A percentile compares a stretch with the other conserved stretches of the same genome.
Evolutionary conservation across 2,797 vertebrate genomes (phyloP).

Genomic region (Syndactyla subalaris): DNA sequence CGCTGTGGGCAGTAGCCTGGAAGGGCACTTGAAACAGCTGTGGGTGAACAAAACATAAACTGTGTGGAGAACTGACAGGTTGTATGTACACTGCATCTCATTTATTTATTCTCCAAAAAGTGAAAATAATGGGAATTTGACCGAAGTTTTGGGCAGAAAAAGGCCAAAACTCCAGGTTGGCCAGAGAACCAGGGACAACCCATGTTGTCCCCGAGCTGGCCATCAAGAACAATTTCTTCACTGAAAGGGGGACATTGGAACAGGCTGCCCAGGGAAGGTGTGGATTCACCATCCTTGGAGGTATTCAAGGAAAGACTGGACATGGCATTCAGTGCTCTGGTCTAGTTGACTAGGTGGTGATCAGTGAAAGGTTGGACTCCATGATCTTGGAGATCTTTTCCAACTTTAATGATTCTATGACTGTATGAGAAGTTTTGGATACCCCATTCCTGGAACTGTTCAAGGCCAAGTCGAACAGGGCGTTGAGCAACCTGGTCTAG

Average conservation of each 20-base stretch:
- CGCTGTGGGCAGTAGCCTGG: constrained; percentile 1
- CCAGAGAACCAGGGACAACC: background rate
- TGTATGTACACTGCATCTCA: background rate
- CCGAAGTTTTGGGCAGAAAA: background rate
- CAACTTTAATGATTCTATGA: background rate
- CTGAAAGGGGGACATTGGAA: background rate
- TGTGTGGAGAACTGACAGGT: background rate
- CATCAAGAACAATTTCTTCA: background rate
- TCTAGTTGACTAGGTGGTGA: background rate
- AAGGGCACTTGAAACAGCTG: constrained; percentile 27
- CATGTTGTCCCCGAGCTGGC: background rate
- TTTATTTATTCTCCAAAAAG: background rate
- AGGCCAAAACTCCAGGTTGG: background rate
- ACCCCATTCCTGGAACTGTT: background rate
- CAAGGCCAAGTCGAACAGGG: background rate
- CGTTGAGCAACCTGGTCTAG: fast-evolving
- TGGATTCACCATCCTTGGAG: background rate
- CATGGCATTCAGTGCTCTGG: background rate
- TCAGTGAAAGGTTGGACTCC: background rate
- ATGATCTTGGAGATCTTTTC: background rate
- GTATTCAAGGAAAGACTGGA: background rate
- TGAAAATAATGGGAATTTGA: background rate
- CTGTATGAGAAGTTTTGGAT: background rate
- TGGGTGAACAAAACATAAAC: background rate
- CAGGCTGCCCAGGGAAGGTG: background rate